Evolutionary conservation across 2,797 vertebrate species (phyloP).

Genomic region (Pseudochaenichthys georgianus): DNA sequence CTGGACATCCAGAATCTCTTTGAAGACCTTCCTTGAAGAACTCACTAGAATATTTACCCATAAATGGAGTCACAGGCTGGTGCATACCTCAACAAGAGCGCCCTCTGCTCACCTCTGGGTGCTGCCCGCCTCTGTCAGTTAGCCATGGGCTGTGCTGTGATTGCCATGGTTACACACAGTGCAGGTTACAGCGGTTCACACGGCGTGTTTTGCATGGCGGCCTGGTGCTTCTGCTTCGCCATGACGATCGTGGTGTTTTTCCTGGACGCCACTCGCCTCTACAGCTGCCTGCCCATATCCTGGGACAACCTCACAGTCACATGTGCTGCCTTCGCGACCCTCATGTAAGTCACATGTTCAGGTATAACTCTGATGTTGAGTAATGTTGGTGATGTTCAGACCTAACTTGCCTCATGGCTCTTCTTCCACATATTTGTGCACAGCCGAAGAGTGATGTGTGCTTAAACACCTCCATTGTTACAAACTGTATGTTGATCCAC

Average conservation of each 20-base stretch:
- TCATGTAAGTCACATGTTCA: conserved; percentile 81
- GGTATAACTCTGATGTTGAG: background rate
- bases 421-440: background rate
- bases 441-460: background rate
- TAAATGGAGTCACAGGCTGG: conserved; percentile 85
- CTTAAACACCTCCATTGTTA: no score
- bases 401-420: background rate
- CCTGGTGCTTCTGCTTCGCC: conserved; percentile 92
- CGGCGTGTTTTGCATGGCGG: conserved; percentile 92
- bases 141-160: conserved; percentile 88
- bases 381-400: background rate
- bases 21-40: background rate
- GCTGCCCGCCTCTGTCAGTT: conserved; percentile 89
- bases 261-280: conserved; percentile 90
- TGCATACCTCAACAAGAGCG: conserved; percentile 88
- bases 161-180: conserved; percentile 91
- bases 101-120: conserved; percentile 89
- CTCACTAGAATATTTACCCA: background rate
- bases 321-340: conserved; percentile 90
- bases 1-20: background rate
- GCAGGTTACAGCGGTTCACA: conserved; percentile 89
- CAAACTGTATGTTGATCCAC: background rate
- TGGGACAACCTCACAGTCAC: conserved; percentile 96
- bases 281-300: conserved; percentile 90
- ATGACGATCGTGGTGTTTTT: conserved; percentile 85